Evolutionary conservation across 2,888 invertebrate genomes (phyloP).

Genomic region (Cantharis rufa): DNA sequence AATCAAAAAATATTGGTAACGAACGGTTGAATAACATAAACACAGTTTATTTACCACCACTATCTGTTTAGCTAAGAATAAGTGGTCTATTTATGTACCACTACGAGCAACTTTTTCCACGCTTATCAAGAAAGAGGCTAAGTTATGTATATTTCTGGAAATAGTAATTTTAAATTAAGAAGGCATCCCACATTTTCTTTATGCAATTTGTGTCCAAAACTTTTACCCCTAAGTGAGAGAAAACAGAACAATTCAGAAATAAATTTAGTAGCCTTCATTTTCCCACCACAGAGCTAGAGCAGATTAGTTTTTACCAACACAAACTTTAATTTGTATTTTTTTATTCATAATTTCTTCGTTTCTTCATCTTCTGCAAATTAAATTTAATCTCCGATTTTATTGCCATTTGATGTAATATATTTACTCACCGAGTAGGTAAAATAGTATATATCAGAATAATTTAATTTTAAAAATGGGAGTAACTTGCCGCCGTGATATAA

Average conservation of each 20-base stretch:
- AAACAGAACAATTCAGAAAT: neutral
- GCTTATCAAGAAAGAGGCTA: neutral
- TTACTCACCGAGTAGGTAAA: neutral
- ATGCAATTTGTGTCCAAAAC: neutral
- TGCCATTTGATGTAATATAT: neutral
- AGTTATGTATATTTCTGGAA: neutral
- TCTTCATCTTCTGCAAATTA: neutral
- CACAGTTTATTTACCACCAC: neutral
- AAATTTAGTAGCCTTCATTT: neutral
- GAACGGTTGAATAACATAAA: neutral
- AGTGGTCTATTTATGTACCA: neutral
- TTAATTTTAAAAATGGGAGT: neutral
- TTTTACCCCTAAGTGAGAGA: neutral
- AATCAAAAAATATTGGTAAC: neutral
- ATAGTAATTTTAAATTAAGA: neutral
- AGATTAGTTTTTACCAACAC: neutral
- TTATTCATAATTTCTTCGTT: neutral
- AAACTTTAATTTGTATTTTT: neutral
- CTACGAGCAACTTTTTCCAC: neutral
- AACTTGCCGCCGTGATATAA: neutral
- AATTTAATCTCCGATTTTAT: neutral
- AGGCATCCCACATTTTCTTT: neutral
- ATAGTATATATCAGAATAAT: neutral
- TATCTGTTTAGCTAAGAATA: neutral
- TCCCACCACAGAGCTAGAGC: neutral